A percentile compares a stretch with the other conserved stretches of the same genome.
Evolutionary conservation across 1,140 invertebrate species (phyloP).

Genomic region (Macrosteles quadrilineatus): DNA sequence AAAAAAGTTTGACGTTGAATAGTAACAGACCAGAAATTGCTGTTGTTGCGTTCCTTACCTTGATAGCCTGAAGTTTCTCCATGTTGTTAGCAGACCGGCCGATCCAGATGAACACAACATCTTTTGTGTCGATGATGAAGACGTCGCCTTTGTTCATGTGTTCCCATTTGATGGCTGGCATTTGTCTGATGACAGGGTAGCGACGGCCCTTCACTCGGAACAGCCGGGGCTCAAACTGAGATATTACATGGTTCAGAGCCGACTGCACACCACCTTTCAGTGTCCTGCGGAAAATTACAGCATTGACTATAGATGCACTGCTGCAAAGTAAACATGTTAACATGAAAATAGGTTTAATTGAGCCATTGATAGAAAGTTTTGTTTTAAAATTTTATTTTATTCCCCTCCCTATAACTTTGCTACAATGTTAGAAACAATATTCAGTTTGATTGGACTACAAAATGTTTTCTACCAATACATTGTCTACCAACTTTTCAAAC

Average conservation of each 20-base stretch:
- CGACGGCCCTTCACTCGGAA: constrained; percentile 72
- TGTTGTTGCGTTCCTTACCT: too few species aligned
- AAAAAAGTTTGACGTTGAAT: too few species aligned
- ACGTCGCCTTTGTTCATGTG: constrained; percentile 85
- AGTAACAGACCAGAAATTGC: too few species aligned
- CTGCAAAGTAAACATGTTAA: too few species aligned
- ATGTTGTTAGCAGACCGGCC: constrained; percentile 69
- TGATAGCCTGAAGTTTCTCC: constrained; percentile 67
- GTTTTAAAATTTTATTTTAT: too few species aligned
- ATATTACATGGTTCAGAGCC: constrained; percentile 58
- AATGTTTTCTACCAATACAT: too few species aligned
- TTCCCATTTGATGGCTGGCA: constrained; percentile 71
- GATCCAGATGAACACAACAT: constrained; percentile 77
- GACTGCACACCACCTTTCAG: constrained; percentile 60
- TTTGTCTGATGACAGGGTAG: constrained; percentile 65
- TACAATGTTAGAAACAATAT: background rate
- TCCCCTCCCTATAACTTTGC: background rate
- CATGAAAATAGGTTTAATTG: too few species aligned
- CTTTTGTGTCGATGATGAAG: constrained; percentile 75
- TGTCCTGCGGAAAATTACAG: constrained; percentile 50
- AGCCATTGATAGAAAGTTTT: too few species aligned
- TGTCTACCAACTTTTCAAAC: too few species aligned
- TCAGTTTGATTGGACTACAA: too few species aligned
- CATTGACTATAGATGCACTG: too few species aligned
- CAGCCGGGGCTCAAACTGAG: constrained; percentile 58